A percentile compares a stretch with the other conserved stretches of the same genome.
phyloP scores from a whole-genome alignment of 2,797 vertebrate species.

The Craterocephalus amniculus region DNA sequence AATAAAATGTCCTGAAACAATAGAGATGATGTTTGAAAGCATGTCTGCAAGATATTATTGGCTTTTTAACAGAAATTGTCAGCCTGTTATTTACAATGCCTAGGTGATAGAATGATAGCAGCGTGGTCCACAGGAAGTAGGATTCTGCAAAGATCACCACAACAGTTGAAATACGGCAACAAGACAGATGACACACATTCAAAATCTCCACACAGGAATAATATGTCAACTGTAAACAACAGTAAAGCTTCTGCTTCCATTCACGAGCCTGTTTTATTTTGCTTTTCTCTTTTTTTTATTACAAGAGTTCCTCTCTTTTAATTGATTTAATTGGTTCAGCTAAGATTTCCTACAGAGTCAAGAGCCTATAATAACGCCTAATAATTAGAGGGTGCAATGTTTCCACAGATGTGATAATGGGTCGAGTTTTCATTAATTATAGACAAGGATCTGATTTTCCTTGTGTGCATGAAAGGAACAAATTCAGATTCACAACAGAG shows the following conservation, averaged over 20 bases:
- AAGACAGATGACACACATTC: constrained; percentile 37
- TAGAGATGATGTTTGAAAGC: constrained; percentile 24
- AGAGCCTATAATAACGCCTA: constrained; percentile 63
- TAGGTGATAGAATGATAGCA: constrained; percentile 8
- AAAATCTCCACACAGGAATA: constrained; percentile 42
- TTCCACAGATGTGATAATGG: constrained; percentile 59
- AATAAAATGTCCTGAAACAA: constrained; percentile 49
- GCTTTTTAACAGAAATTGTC: constrained; percentile 39
- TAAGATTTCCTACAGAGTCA: constrained; percentile 68
- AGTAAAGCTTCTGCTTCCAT: constrained; percentile 40
- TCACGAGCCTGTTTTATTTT: constrained; percentile 27
- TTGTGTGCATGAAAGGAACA: constrained; percentile 26
- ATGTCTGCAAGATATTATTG: constrained; percentile 19
- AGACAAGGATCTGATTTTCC: constrained; percentile 55
- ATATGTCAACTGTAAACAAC: constrained; percentile 61
- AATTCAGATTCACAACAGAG: constrained; percentile 18
- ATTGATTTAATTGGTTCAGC: constrained; percentile 74
- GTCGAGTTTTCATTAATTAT: constrained; percentile 68
- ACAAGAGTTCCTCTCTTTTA: constrained; percentile 57
- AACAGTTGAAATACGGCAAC: constrained; percentile 21
- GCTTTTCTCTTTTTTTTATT: constrained; percentile 36
- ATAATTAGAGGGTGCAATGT: constrained; percentile 60
- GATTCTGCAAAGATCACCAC: constrained; percentile 16
- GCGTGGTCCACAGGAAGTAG: constrained; percentile 6
- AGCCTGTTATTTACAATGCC: constrained; percentile 23